Evolutionary conservation across 2,888 invertebrate species (phyloP).

Genomic region (Orthonevra nobilis): DNA sequence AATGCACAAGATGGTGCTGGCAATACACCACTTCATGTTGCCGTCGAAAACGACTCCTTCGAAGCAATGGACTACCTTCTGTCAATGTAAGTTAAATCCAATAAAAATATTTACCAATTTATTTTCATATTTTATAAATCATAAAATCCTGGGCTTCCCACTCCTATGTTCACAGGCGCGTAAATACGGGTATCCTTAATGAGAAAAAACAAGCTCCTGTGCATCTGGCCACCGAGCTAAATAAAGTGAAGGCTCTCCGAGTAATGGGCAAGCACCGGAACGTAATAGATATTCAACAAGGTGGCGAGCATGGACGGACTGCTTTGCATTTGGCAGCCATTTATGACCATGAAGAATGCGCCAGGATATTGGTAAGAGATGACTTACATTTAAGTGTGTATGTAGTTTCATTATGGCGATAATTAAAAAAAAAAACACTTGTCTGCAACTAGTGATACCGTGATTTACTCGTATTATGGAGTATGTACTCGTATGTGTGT

Average conservation of each 20-base stretch:
- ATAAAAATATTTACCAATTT: neutral
- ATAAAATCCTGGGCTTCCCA: no score
- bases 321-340: slow-evolving; percentile 92
- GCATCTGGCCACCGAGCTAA: slow-evolving; percentile 89
- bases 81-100: slow-evolving; percentile 83
- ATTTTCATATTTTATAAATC: no score
- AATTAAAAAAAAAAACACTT: slow-evolving; percentile 24
- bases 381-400: slow-evolving; percentile 11
- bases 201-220: slow-evolving; percentile 89
- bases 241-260: slow-evolving; percentile 86
- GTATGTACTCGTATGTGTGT: slow-evolving; percentile 34
- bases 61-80: slow-evolving; percentile 88
- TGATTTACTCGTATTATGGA: slow-evolving; percentile 46
- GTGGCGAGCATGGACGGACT: slow-evolving; percentile 88
- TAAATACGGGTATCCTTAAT: slow-evolving; percentile 86
- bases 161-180: slow-evolving; percentile 81
- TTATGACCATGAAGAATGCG: slow-evolving; percentile 90
- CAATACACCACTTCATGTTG: slow-evolving; percentile 91
- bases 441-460: slow-evolving; percentile 44
- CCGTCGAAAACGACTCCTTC: slow-evolving; percentile 87
- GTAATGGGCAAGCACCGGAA: slow-evolving; percentile 86
- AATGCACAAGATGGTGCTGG: slow-evolving; percentile 87
- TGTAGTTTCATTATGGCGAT: slow-evolving; percentile 26
- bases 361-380: slow-evolving; percentile 87
- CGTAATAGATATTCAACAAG: slow-evolving; percentile 87